Evolutionary conservation across 1,140 invertebrate species (phyloP).

Genomic region (Drosophila orena): DNA sequence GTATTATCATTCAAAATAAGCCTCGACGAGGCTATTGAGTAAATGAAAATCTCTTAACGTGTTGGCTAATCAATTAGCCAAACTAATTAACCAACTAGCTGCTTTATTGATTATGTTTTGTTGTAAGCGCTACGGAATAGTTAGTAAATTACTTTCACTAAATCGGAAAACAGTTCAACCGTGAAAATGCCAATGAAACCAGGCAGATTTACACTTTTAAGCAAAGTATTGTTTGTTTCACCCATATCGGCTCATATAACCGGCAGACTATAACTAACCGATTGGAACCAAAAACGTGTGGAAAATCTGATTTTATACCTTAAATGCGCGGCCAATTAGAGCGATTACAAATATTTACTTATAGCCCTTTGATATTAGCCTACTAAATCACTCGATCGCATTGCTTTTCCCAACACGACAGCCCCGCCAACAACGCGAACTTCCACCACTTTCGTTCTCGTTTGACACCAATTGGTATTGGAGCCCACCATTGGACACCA

Average conservation of each 20-base stretch:
- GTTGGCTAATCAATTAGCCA: background rate
- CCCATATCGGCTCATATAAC: background rate
- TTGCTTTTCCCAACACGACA: slow-evolving; percentile 15
- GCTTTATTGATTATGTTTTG: background rate
- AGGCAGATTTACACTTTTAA: background rate
- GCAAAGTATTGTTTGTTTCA: background rate
- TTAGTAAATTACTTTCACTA: slow-evolving; percentile 11
- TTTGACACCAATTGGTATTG: slow-evolving; percentile 25
- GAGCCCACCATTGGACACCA: slow-evolving; percentile 35
- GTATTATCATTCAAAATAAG: background rate
- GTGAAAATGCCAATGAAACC: background rate
- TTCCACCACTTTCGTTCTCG: slow-evolving; percentile 55
- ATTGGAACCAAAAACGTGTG: background rate
- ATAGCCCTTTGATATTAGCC: background rate
- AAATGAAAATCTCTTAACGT: background rate
- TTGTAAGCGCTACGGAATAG: background rate
- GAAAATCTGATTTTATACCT: slow-evolving; percentile 3
- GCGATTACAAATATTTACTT: background rate
- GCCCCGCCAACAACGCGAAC: slow-evolving; percentile 18
- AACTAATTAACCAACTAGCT: background rate
- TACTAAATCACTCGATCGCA: background rate
- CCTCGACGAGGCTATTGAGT: background rate
- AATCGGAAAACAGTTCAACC: background rate
- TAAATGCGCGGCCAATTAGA: background rate
- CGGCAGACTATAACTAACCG: background rate